A percentile compares a stretch with the other conserved stretches of the same genome.
Conservation (phyloP, 1,140 invertebrate genomes). For the Orchesella cincta region DNA sequence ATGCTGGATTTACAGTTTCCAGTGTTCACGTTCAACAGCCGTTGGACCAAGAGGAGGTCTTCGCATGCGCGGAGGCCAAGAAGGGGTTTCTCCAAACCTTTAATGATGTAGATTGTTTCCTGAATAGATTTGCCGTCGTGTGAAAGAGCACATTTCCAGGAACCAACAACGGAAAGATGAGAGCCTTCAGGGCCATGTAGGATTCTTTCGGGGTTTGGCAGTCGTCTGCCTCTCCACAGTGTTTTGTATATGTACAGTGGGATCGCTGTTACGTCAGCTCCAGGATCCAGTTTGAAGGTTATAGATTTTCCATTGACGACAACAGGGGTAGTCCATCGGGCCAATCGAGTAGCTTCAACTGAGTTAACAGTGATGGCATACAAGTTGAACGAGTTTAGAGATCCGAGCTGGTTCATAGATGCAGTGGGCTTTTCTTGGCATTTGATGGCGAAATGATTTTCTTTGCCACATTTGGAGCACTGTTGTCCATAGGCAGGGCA, state of each 20-base stretch:
- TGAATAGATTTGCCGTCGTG: neutral
- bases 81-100: neutral
- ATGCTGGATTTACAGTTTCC: conserved; percentile 28
- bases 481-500: neutral
- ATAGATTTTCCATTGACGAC: neutral
- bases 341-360: too few relatives aligned
- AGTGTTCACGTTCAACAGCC: neutral
- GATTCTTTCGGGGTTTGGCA: too few relatives aligned
- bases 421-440: neutral
- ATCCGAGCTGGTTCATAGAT: too few relatives aligned
- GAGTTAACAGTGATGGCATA: neutral
- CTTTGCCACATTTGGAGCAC: neutral
- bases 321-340: neutral
- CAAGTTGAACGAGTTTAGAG: neutral
- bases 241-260: too few relatives aligned
- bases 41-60: neutral
- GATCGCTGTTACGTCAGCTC: conserved; percentile 4
- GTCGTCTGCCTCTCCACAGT: too few relatives aligned
- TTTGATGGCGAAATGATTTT: neutral
- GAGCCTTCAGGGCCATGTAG: too few relatives aligned
- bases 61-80: neutral
- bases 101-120: conserved; percentile 14
- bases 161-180: too few relatives aligned
- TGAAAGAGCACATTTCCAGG: too few relatives aligned
- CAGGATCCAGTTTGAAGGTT: neutral